Conservation (phyloP, 1,140 invertebrate species). For the Hypsibius dujardini region DNA sequence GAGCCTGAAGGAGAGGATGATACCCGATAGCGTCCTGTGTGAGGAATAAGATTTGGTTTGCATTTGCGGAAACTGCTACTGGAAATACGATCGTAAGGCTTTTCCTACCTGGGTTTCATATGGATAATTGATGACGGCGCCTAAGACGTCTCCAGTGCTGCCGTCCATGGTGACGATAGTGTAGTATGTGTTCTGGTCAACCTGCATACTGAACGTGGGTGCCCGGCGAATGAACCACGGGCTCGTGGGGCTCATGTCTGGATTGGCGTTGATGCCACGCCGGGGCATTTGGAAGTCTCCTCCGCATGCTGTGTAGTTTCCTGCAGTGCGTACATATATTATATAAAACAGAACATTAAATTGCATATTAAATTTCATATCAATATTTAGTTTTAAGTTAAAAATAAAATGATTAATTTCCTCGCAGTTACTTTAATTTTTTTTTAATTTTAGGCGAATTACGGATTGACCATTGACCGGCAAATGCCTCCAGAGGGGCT, state of each 20-base stretch:
- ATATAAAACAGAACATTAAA: no score
- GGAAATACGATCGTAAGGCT: no score
- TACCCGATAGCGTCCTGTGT: background rate
- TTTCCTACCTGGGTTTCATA: no score
- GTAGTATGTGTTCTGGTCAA: background rate
- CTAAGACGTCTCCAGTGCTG: background rate
- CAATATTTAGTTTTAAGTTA: no score
- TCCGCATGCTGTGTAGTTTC: conserved; percentile 10
- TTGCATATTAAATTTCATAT: no score
- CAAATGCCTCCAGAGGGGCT: no score
- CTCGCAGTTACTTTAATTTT: no score
- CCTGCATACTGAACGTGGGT: conserved; percentile 1
- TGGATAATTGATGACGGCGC: conserved; percentile 9
- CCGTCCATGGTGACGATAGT: conserved; percentile 4
- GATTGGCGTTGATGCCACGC: background rate
- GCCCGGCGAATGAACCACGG: background rate
- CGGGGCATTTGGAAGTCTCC: background rate
- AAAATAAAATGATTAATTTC: no score
- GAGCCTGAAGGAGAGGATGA: background rate
- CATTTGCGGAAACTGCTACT: no score
- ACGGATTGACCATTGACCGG: no score
- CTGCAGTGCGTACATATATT: background rate
- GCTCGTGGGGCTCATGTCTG: background rate
- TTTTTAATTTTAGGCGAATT: no score
- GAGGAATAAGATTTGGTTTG: no score